A percentile compares a stretch with the other conserved stretches of the same genome.
Evolutionary conservation across 2,797 vertebrate species (phyloP).

Genomic region (Chaetodon trifasciatus): DNA sequence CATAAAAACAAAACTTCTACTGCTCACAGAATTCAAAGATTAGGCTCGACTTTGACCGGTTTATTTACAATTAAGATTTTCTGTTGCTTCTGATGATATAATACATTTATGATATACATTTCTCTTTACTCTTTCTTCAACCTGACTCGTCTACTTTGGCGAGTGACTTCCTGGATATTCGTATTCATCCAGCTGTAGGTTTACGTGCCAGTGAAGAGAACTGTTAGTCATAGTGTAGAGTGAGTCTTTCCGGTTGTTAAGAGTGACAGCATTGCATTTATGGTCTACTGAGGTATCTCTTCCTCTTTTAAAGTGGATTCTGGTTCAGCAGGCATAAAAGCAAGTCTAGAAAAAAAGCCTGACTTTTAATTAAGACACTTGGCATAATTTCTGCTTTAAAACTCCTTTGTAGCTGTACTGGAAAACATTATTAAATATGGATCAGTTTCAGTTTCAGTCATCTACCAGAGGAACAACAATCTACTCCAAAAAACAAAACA

Average conservation of each 20-base stretch:
- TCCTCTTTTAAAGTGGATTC: neutral
- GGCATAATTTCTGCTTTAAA: neutral
- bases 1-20: neutral
- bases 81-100: neutral
- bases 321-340: no score
- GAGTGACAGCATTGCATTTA: neutral
- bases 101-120: no score
- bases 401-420: neutral
- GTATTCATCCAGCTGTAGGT: neutral
- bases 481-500: neutral
- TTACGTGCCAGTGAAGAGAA: neutral
- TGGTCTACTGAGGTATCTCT: neutral
- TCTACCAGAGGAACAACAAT: neutral
- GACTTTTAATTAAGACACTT: neutral
- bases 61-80: neutral
- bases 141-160: neutral
- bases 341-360: neutral
- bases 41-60: neutral
- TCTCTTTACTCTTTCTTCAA: neutral
- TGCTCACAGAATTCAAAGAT: neutral
- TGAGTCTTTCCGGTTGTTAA: neutral
- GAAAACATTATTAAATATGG: neutral
- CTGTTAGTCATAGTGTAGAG: neutral
- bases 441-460: neutral
- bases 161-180: neutral